phyloP scores from a whole-genome alignment of 2,888 invertebrate species.

The Limnephilus auricula region DNA sequence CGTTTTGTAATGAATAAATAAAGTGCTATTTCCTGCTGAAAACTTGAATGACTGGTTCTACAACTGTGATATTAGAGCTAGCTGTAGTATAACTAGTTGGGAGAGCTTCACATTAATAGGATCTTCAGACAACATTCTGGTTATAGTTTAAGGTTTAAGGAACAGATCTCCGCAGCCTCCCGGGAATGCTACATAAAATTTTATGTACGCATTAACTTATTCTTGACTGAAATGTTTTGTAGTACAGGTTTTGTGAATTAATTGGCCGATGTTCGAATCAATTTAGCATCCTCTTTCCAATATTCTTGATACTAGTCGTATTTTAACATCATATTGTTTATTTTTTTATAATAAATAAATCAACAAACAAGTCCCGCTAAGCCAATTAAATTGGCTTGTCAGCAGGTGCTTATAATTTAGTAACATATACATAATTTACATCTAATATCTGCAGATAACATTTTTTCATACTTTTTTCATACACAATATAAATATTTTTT shows the following conservation, averaged over 20 bases:
- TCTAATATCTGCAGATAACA: no score
- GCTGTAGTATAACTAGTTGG: not conserved
- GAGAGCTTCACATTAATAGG: not conserved
- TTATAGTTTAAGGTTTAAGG: not conserved
- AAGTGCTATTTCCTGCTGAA: not conserved
- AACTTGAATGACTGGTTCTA: not conserved
- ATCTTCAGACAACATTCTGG: not conserved
- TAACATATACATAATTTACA: no score
- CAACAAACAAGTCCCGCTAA: no score
- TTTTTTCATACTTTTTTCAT: no score
- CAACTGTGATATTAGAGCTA: not conserved
- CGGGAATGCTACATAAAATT: not conserved
- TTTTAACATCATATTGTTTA: no score
- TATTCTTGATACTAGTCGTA: no score
- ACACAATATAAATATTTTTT: no score
- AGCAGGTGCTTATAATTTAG: no score
- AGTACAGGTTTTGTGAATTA: not conserved
- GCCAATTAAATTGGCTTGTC: no score
- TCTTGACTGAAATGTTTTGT: not conserved
- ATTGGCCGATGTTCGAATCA: not conserved
- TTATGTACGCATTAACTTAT: not conserved
- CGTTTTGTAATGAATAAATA: not conserved
- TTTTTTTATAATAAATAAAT: no score
- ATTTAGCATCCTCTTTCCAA: not conserved
- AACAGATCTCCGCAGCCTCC: not conserved